Percentiles rank a stretch among this genome's conserved stretches.
Conservation (phyloP, 2,888 invertebrate genomes). For the Vesta saturnalis region DNA sequence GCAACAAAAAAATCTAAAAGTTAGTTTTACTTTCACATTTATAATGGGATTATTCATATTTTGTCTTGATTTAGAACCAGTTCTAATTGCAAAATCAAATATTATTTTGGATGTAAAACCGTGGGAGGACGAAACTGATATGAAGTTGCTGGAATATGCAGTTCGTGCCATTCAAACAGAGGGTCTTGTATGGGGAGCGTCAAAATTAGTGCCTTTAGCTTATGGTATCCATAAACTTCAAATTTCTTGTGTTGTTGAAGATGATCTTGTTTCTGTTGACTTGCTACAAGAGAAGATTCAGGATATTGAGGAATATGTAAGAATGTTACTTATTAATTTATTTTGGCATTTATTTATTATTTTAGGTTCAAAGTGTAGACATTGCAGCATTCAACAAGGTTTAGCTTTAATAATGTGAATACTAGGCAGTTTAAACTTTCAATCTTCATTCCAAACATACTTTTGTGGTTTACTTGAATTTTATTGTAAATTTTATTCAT, state of each 20-base stretch:
- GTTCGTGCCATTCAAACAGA: conserved; percentile 83
- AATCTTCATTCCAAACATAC: background rate
- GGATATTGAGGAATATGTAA: conserved; percentile 82
- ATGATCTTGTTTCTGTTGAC: conserved; percentile 93
- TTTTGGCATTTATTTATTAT: conserved; percentile 44
- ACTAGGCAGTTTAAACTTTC: background rate
- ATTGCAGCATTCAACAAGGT: conserved; percentile 97
- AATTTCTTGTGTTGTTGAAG: conserved; percentile 93
- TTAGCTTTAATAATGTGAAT: conserved; percentile 62
- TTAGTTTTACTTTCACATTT: conserved; percentile 51
- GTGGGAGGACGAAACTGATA: conserved; percentile 93
- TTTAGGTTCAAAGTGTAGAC: conserved; percentile 88
- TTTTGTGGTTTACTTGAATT: background rate
- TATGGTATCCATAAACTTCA: conserved; percentile 93
- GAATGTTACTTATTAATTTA: conserved; percentile 44
- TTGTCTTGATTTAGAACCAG: conserved; percentile 72
- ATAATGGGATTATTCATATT: conserved; percentile 2
- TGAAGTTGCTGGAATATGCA: conserved; percentile 82
- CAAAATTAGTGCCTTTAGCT: conserved; percentile 89
- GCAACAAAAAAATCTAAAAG: conserved; percentile 92
- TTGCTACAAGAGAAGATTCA: conserved; percentile 89
- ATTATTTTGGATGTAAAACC: conserved; percentile 95
- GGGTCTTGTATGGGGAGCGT: conserved; percentile 94
- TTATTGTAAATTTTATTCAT: background rate
- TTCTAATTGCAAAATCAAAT: conserved; percentile 92